Percentiles rank a stretch among this genome's conserved stretches.
These are phyloP conservation scores for Mormyrus iriodes DNA, from an alignment of 2,113 vertebrate genomes.

Conservation along the genomic window DNA sequence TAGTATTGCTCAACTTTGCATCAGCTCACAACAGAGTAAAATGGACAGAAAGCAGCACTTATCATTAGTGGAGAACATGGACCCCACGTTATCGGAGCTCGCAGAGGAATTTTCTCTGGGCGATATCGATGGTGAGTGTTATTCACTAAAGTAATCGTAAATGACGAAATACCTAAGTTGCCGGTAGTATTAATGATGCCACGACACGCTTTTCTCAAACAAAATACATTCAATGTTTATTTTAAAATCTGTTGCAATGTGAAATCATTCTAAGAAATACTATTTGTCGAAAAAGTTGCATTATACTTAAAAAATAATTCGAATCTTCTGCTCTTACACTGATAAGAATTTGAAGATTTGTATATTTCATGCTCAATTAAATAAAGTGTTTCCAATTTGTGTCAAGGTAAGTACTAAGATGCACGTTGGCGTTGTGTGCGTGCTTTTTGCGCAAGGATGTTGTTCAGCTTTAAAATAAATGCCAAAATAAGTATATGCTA, in stretches of 20 bases:
- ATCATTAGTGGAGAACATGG: conserved; percentile 75
- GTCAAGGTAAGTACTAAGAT: background rate
- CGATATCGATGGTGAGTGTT: conserved; percentile 84
- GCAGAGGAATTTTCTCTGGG: conserved; percentile 87
- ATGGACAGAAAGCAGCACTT: conserved; percentile 67
- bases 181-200: background rate
- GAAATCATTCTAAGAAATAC: background rate
- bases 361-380: background rate
- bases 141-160: background rate
- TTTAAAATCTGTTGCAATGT: background rate
- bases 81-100: conserved; percentile 75
- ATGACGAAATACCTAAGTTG: background rate
- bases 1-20: background rate
- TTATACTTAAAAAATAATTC: background rate
- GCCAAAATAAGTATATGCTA: background rate
- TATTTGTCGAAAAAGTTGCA: background rate
- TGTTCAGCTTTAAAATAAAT: background rate
- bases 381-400: background rate
- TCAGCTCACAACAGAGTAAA: background rate
- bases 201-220: background rate
- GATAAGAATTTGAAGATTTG: background rate
- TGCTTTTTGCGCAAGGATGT: background rate
- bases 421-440: background rate
- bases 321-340: background rate
- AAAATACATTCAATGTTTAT: background rate